phyloP scores from a whole-genome alignment of 2,888 invertebrate species.

The Drosophila putrida region DNA sequence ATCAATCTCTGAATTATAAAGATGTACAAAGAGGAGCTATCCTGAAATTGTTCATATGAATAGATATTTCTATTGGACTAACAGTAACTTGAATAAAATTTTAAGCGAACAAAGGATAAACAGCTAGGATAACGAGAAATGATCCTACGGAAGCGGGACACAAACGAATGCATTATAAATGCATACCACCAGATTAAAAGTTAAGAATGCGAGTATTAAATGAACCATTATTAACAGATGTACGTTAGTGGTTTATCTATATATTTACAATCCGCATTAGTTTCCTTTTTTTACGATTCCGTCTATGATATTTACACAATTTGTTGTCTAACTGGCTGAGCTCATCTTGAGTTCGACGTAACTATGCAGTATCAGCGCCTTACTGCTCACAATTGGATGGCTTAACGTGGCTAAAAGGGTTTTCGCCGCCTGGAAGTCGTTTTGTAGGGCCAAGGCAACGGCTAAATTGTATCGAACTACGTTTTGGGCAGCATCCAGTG shows the following conservation, averaged over 20 bases:
- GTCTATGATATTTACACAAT: constrained; percentile 70
- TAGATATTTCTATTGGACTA: too few relatives aligned
- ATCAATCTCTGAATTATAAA: not conserved
- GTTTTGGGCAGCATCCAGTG: constrained; percentile 89
- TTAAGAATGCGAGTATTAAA: not conserved
- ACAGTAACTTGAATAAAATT: too few relatives aligned
- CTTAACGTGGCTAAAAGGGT: constrained; percentile 77
- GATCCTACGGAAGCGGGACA: too few relatives aligned
- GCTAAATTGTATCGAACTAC: constrained; percentile 92
- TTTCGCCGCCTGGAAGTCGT: constrained; percentile 89
- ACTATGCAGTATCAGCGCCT: constrained; percentile 86
- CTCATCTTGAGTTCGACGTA: constrained; percentile 85
- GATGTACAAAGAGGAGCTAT: too few relatives aligned
- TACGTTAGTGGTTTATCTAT: constrained; percentile 29
- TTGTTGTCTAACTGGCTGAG: constrained; percentile 58
- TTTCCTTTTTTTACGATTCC: constrained; percentile 56
- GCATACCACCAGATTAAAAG: not conserved
- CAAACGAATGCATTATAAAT: not conserved
- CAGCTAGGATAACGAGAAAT: too few relatives aligned
- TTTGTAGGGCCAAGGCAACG: constrained; percentile 90
- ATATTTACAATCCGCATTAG: constrained; percentile 55
- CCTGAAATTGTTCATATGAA: too few relatives aligned
- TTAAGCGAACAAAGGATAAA: not conserved
- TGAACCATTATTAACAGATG: constrained; percentile 1
- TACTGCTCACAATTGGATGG: constrained; percentile 82